Evolutionary conservation across 2,888 invertebrate species (phyloP).

Genomic region (Cephus spinipes): DNA sequence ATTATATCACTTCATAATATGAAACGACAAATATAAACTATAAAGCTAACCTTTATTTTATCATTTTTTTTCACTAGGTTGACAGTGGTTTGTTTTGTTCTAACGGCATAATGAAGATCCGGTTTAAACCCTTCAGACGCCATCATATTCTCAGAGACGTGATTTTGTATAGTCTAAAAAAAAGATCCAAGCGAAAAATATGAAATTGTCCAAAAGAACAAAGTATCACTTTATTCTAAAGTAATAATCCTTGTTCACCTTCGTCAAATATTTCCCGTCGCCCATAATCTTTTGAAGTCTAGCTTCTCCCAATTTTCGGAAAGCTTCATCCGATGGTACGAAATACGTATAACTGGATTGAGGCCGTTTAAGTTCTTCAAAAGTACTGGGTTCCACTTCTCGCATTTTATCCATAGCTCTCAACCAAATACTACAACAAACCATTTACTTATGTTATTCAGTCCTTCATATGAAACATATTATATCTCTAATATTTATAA

Average conservation of each 20-base stretch:
- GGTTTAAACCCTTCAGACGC: slow-evolving; percentile 64
- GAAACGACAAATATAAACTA: not conserved
- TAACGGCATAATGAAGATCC: slow-evolving; percentile 57
- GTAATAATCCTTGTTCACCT: slow-evolving; percentile 46
- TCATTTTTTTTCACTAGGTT: slow-evolving; percentile 61
- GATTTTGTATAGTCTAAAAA: slow-evolving; percentile 63
- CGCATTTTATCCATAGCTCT: slow-evolving; percentile 58
- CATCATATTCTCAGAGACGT: slow-evolving; percentile 65
- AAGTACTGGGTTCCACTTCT: slow-evolving; percentile 46
- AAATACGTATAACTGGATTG: slow-evolving; percentile 61
- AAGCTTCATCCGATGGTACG: slow-evolving; percentile 66
- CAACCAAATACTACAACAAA: slow-evolving; percentile 55
- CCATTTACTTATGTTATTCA: not conserved
- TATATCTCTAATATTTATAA: not conserved
- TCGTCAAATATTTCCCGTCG: slow-evolving; percentile 52
- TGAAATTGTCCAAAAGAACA: not conserved
- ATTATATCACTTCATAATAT: not conserved
- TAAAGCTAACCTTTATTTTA: slow-evolving; percentile 39
- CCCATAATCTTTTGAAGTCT: slow-evolving; percentile 54
- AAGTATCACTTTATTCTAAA: not conserved
- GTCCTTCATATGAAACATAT: not conserved
- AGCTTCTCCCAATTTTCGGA: slow-evolving; percentile 54
- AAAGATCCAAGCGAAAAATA: not conserved
- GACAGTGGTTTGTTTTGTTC: slow-evolving; percentile 56
- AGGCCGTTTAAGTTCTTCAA: slow-evolving; percentile 40